Conservation (phyloP, 2,797 vertebrate species). For the Mionectes olivaceus region DNA sequence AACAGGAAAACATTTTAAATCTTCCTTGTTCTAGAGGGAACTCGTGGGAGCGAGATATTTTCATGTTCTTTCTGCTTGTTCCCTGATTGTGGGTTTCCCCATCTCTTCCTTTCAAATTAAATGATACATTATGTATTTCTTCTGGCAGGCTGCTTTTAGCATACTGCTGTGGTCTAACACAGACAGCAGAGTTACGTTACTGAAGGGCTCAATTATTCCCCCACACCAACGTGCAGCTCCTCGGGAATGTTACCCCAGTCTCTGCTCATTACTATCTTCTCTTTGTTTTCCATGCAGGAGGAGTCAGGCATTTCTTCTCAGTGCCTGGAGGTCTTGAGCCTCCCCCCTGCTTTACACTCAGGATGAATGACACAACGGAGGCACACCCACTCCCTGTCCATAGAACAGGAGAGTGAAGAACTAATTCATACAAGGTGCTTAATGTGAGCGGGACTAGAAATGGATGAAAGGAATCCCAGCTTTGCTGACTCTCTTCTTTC, state of each 20-base stretch:
- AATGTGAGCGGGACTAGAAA: not conserved
- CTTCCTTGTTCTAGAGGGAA: not conserved
- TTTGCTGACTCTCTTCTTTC: not conserved
- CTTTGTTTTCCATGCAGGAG: not conserved
- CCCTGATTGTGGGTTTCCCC: not conserved
- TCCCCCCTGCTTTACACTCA: not conserved
- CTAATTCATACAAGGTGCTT: not conserved
- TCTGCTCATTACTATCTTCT: not conserved
- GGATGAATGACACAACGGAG: not conserved
- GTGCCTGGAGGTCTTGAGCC: not conserved
- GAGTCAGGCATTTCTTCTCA: not conserved
- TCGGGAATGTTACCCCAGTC: not conserved
- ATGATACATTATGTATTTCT: constrained; percentile 13
- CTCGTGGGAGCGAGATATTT: not conserved
- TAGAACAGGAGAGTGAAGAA: not conserved
- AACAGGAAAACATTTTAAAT: constrained; percentile 17
- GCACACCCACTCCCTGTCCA: not conserved
- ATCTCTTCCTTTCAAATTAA: constrained; percentile 23
- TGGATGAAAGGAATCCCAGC: not conserved
- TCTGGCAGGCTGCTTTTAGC: constrained; percentile 24
- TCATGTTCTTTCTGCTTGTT: not conserved
- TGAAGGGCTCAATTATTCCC: not conserved
- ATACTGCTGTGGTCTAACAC: not conserved
- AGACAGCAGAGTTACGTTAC: not conserved
- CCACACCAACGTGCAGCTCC: not conserved